A percentile compares a stretch with the other conserved stretches of the same genome.
Evolutionary conservation across 1,140 invertebrate genomes (phyloP).

Genomic region (Lasioglossum albipes): DNA sequence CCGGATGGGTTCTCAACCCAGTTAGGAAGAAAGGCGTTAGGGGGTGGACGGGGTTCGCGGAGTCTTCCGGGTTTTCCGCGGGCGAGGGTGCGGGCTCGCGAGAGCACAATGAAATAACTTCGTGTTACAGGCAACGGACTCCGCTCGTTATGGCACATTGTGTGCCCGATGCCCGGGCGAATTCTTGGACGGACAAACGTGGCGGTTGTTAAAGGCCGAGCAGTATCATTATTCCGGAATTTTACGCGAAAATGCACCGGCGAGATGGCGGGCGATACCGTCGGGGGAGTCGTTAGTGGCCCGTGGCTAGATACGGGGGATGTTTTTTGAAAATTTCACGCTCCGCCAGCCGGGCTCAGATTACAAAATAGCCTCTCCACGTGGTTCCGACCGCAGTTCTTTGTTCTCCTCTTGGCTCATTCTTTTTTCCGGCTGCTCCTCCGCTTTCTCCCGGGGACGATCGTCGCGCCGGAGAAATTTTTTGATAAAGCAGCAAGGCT

Average conservation of each 20-base stretch:
- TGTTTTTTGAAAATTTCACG: conserved; percentile 29
- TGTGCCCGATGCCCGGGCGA: conserved; percentile 19
- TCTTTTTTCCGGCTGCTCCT: not conserved
- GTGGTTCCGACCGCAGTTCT: not conserved
- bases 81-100: too few species aligned
- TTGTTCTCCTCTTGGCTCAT: not conserved
- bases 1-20: conserved; percentile 62
- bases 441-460: not conserved
- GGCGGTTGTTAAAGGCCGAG: conserved; percentile 23
- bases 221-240: conserved; percentile 37
- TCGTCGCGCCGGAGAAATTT: not conserved
- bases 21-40: conserved; percentile 37
- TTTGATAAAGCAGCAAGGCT: not conserved
- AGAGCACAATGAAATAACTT: conserved; percentile 58
- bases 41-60: not conserved
- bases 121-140: conserved; percentile 27
- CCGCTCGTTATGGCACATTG: conserved; percentile 50
- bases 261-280: not conserved
- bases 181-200: conserved; percentile 13
- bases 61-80: conserved; percentile 21
- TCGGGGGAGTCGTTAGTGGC: conserved; percentile 15
- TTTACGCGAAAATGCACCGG: conserved; percentile 15
- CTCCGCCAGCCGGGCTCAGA: not conserved
- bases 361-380: conserved; percentile 18
- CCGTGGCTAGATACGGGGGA: conserved; percentile 2